Percentiles rank a stretch among this genome's conserved stretches.
Conservation (phyloP, 2,797 vertebrate genomes). For the Ambastaia sidthimunki region DNA sequence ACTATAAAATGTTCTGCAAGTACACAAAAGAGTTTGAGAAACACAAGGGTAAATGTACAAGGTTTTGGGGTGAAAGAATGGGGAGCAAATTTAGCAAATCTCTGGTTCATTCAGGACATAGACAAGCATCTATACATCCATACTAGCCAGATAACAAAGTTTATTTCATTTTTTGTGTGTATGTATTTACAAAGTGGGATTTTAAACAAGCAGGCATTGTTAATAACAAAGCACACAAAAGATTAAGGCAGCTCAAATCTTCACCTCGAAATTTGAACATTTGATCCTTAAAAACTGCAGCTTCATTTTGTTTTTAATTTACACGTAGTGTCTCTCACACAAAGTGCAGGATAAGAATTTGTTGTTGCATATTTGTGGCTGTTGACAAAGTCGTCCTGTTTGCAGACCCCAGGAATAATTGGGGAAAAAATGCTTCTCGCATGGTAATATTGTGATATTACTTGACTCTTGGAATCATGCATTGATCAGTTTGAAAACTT, state of each 20-base stretch:
- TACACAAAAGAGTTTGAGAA: conserved; percentile 80
- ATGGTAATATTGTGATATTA: conserved; percentile 1
- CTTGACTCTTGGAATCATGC: neutral
- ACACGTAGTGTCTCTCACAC: conserved; percentile 54
- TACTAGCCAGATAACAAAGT: conserved; percentile 82
- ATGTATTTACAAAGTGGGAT: conserved; percentile 79
- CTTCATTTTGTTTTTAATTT: conserved; percentile 60
- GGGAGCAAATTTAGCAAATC: conserved; percentile 74
- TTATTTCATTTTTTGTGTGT: conserved; percentile 70
- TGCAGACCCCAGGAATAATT: conserved; percentile 64
- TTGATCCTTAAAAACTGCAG: conserved; percentile 64
- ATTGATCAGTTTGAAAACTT: neutral
- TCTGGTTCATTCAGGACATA: conserved; percentile 79
- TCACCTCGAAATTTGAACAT: conserved; percentile 70
- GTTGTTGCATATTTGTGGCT: conserved; percentile 80
- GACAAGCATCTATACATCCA: conserved; percentile 84
- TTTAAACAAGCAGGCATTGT: conserved; percentile 69
- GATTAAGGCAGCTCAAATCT: conserved; percentile 85
- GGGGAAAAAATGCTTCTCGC: conserved; percentile 45
- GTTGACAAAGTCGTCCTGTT: conserved; percentile 67
- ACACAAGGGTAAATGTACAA: conserved; percentile 81
- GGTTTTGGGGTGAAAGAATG: conserved; percentile 55
- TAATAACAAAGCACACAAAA: conserved; percentile 79
- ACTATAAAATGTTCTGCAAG: conserved; percentile 81
- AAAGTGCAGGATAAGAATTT: conserved; percentile 64